phyloP scores from a whole-genome alignment of 2,113 vertebrate genomes.

The Maccullochella peelii region DNA sequence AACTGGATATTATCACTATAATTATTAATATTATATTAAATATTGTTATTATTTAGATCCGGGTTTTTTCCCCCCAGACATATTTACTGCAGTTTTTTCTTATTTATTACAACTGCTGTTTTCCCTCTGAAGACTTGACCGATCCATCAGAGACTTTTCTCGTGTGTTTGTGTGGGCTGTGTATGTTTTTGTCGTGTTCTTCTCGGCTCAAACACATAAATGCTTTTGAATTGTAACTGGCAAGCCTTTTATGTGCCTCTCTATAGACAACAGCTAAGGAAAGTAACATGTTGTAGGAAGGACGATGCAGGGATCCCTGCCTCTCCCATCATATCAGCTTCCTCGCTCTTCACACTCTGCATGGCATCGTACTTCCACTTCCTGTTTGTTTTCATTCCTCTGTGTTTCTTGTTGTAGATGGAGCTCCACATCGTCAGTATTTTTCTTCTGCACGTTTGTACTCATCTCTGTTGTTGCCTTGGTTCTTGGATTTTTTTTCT shows the following conservation, averaged over 20 bases:
- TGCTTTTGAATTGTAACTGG: slow-evolving; percentile 58
- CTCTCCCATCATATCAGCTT: slow-evolving; percentile 3
- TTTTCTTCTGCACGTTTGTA: neutral
- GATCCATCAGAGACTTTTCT: slow-evolving; percentile 54
- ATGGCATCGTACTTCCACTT: neutral
- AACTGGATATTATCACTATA: slow-evolving; percentile 85
- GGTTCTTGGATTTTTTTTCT: neutral
- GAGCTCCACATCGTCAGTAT: neutral
- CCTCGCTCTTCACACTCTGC: slow-evolving; percentile 17
- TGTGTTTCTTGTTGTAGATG: neutral
- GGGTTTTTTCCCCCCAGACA: slow-evolving; percentile 37
- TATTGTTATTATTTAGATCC: slow-evolving; percentile 71
- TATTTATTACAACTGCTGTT: slow-evolving; percentile 84
- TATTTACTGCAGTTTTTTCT: slow-evolving; percentile 78
- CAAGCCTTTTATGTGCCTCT: slow-evolving; percentile 72
- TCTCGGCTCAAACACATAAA: slow-evolving; percentile 56
- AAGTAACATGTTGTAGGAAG: neutral
- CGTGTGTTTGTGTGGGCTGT: slow-evolving; percentile 27
- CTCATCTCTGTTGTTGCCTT: slow-evolving; percentile 1
- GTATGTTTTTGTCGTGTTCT: slow-evolving; percentile 17
- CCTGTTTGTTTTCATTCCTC: neutral
- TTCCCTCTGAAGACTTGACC: slow-evolving; percentile 75
- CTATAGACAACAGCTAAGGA: slow-evolving; percentile 22
- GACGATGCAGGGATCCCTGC: slow-evolving; percentile 33
- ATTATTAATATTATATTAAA: slow-evolving; percentile 79